A percentile compares a stretch with the other conserved stretches of the same genome.
Evolutionary conservation across 2,888 invertebrate genomes (phyloP).

Genomic region (Elysia crispata): DNA sequence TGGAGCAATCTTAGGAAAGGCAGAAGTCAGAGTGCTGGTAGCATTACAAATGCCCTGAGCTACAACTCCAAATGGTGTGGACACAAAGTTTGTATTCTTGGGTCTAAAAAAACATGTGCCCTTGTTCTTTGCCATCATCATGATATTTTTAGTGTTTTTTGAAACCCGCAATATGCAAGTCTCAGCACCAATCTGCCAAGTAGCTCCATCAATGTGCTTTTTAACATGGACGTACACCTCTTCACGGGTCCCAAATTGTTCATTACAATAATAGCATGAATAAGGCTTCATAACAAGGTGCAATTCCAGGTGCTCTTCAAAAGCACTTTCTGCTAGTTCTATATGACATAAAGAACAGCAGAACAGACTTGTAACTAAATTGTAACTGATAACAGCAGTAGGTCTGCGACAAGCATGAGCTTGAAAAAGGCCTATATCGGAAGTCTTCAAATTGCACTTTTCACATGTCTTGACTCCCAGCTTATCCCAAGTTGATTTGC

Average conservation of each 20-base stretch:
- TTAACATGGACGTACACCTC: not conserved
- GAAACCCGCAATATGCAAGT: too few species aligned
- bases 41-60: too few species aligned
- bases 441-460: conserved; percentile 33
- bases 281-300: conserved; percentile 30
- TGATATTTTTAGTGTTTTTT: too few species aligned
- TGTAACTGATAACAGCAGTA: conserved; percentile 19
- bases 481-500: not conserved
- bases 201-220: too few species aligned
- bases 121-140: too few species aligned
- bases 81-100: too few species aligned
- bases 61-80: too few species aligned
- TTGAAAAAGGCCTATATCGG: conserved; percentile 23
- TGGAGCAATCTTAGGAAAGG: too few species aligned
- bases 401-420: conserved; percentile 22
- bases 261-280: conserved; percentile 12
- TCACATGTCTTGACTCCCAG: conserved; percentile 14
- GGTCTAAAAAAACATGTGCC: too few species aligned
- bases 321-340: conserved; percentile 25
- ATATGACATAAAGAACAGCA: conserved; percentile 27
- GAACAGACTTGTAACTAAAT: not conserved
- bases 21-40: too few species aligned
- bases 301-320: conserved; percentile 25
- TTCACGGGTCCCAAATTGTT: not conserved
- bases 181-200: too few species aligned